Percentiles rank a stretch among this genome's conserved stretches.
Evolutionary conservation across 2,888 invertebrate genomes (phyloP).

Genomic region (Agrotis clavis): DNA sequence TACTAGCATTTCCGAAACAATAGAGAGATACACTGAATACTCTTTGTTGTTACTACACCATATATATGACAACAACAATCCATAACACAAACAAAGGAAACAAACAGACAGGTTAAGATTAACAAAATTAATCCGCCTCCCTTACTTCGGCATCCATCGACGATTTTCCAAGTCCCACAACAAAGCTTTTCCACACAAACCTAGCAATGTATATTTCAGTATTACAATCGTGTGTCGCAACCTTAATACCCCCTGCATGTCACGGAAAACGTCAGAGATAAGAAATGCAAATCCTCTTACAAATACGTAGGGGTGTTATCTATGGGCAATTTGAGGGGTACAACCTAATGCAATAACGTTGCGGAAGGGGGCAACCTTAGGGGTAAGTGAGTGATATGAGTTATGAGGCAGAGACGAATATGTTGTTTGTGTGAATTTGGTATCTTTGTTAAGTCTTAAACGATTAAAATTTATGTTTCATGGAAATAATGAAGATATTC

Average conservation of each 20-base stretch:
- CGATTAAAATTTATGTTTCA: too few relatives aligned
- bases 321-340: conserved; percentile 77
- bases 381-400: conserved; percentile 69
- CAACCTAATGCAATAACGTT: conserved; percentile 73
- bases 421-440: conserved; percentile 32
- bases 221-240: conserved; percentile 29
- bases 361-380: conserved; percentile 77
- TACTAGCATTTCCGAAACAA: not conserved
- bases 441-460: too few relatives aligned
- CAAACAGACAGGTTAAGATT: conserved; percentile 41
- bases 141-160: conserved; percentile 17
- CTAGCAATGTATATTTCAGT: conserved; percentile 11
- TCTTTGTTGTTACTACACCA: not conserved
- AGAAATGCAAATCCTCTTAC: conserved; percentile 78
- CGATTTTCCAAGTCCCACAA: not conserved
- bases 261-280: conserved; percentile 71
- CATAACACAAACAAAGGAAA: conserved; percentile 40
- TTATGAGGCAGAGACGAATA: conserved; percentile 60
- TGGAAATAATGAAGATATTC: too few relatives aligned
- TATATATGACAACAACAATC: conserved; percentile 23
- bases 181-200: not conserved
- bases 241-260: conserved; percentile 64
- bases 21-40: not conserved
- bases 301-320: conserved; percentile 75
- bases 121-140: conserved; percentile 33